A percentile compares a stretch with the other conserved stretches of the same genome.
phyloP scores from a whole-genome alignment of 2,113 vertebrate genomes.

The Echinops telfairi region DNA sequence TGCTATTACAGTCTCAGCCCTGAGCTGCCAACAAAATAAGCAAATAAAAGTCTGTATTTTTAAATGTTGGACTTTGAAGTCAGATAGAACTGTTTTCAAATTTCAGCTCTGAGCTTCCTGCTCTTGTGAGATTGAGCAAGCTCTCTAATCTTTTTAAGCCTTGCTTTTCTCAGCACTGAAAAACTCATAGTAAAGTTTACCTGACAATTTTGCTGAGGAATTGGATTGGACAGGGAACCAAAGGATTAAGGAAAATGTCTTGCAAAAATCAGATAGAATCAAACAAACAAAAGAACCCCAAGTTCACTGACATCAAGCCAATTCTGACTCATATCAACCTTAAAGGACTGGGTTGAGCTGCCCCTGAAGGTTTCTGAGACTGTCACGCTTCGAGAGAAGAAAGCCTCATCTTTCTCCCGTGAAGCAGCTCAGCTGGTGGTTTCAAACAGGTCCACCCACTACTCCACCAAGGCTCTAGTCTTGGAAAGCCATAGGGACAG shows the following conservation, averaged over 20 bases:
- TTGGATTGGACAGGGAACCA: neutral
- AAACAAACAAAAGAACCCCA: too few species aligned
- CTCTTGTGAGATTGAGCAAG: neutral
- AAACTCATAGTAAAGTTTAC: neutral
- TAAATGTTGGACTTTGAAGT: neutral
- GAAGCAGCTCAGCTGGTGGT: too few species aligned
- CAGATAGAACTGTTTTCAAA: conserved; percentile 20
- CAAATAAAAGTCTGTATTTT: too few species aligned
- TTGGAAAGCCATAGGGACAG: too few species aligned
- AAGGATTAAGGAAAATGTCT: neutral
- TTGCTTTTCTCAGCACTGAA: neutral
- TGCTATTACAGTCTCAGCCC: neutral
- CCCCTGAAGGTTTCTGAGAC: too few species aligned
- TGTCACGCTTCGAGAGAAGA: too few species aligned
- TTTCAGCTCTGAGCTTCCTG: conserved; percentile 7
- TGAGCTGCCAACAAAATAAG: neutral
- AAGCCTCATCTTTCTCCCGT: too few species aligned
- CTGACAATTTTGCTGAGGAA: neutral
- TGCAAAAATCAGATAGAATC: neutral
- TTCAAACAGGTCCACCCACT: too few species aligned
- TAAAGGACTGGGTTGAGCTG: too few species aligned
- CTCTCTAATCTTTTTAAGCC: neutral
- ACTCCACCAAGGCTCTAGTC: too few species aligned
- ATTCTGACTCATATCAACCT: too few species aligned
- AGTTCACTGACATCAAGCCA: too few species aligned